A percentile compares a stretch with the other conserved stretches of the same genome.
Evolutionary conservation across 2,888 invertebrate genomes (phyloP).

Genomic region (Anthophora plumipes): DNA sequence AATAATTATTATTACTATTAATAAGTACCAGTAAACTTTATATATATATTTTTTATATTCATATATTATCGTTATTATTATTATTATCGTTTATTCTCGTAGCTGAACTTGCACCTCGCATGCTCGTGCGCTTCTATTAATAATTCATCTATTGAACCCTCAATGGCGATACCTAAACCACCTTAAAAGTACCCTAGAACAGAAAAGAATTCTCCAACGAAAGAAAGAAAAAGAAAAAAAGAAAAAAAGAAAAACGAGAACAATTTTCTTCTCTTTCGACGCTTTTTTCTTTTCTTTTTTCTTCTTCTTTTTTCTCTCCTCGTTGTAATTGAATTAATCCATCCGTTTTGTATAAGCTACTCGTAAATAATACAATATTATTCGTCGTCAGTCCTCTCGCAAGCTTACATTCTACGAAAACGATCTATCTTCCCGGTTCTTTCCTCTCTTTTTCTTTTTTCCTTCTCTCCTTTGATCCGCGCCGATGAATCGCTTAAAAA

Average conservation of each 20-base stretch:
- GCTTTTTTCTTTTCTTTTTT: background rate
- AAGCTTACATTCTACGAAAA: slow-evolving; percentile 50
- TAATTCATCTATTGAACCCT: slow-evolving; percentile 26
- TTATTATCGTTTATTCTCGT: slow-evolving; percentile 61
- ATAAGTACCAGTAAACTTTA: slow-evolving; percentile 54
- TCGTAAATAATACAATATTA: slow-evolving; percentile 14
- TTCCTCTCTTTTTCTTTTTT: background rate
- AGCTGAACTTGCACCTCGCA: slow-evolving; percentile 60
- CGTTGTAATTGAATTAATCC: slow-evolving; percentile 9
- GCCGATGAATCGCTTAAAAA: slow-evolving; percentile 9
- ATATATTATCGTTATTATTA: slow-evolving; percentile 42
- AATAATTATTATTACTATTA: slow-evolving; percentile 62
- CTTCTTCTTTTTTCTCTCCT: background rate
- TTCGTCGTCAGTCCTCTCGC: slow-evolving; percentile 41
- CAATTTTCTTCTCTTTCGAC: background rate
- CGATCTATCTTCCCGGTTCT: background rate
- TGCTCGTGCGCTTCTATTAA: slow-evolving; percentile 47
- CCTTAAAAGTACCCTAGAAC: too few relatives aligned
- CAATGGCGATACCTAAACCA: background rate
- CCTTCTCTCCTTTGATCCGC: too few relatives aligned
- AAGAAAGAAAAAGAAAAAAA: background rate
- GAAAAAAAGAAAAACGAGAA: slow-evolving; percentile 3
- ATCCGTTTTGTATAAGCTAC: slow-evolving; percentile 17
- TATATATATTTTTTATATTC: slow-evolving; percentile 43
- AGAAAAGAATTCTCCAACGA: too few relatives aligned